Conservation (phyloP, 2,888 invertebrate genomes). For the Entomobrya multifasciata region DNA sequence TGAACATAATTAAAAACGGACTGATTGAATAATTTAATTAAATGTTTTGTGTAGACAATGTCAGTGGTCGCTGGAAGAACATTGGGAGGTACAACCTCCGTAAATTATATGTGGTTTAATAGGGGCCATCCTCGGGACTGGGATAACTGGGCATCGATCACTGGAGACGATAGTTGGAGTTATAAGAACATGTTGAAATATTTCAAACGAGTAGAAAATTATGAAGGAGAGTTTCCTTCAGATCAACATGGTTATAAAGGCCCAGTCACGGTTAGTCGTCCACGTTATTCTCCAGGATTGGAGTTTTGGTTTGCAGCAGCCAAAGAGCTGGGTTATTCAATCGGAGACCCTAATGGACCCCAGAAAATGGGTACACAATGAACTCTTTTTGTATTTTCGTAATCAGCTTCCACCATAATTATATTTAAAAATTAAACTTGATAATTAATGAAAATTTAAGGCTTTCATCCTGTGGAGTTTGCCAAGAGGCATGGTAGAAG, state of each 20-base stretch:
- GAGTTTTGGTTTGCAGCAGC: neutral
- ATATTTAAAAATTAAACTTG: no score
- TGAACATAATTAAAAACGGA: no score
- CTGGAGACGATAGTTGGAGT: slow-evolving; percentile 19
- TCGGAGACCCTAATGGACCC: slow-evolving; percentile 23
- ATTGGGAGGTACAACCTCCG: neutral
- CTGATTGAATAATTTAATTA: no score
- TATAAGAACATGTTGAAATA: slow-evolving; percentile 40
- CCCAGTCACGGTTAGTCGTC: neutral
- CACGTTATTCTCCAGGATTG: slow-evolving; percentile 28
- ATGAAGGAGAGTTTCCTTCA: slow-evolving; percentile 22
- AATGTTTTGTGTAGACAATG: no score
- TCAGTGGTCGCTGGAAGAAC: no score
- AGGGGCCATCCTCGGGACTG: slow-evolving; percentile 17
- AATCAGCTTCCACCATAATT: no score
- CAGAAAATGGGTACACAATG: no score
- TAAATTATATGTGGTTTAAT: slow-evolving; percentile 15
- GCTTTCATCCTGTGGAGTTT: neutral
- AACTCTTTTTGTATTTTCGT: no score
- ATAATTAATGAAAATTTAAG: no score
- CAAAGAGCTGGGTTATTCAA: slow-evolving; percentile 9
- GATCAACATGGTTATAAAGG: slow-evolving; percentile 17
- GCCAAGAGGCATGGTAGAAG: slow-evolving; percentile 5
- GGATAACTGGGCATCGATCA: slow-evolving; percentile 19
- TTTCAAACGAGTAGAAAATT: neutral